These are phyloP conservation scores for Lynx canadensis DNA, from an alignment of 2,113 vertebrate species.

Conservation along the genomic window DNA sequence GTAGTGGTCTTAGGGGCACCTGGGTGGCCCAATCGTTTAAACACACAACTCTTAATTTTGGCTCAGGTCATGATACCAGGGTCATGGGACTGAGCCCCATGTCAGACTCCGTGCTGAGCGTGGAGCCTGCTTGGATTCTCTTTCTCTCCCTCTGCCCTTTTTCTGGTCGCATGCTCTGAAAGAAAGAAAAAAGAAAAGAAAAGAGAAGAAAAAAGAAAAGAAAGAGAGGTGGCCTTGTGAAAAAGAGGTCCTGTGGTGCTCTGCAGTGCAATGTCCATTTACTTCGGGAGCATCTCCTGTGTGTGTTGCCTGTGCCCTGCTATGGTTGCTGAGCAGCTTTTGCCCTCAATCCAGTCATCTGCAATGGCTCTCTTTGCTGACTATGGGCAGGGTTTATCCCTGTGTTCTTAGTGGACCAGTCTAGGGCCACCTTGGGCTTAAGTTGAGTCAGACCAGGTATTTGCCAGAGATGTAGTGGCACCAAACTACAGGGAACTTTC, in stretches of 20 bases:
- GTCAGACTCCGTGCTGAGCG: too few relatives aligned
- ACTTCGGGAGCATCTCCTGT: background rate
- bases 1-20: background rate
- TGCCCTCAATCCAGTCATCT: background rate
- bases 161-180: too few relatives aligned
- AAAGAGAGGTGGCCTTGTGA: background rate
- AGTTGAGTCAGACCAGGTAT: background rate
- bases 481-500: background rate
- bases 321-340: background rate
- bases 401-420: background rate
- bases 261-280: background rate
- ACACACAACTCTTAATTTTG: too few relatives aligned
- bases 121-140: too few relatives aligned
- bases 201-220: too few relatives aligned
- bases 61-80: too few relatives aligned
- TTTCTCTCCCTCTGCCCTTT: too few relatives aligned
- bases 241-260: background rate
- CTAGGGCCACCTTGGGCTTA: background rate
- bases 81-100: too few relatives aligned
- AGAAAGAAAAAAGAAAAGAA: too few relatives aligned
- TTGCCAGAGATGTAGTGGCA: background rate
- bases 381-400: background rate
- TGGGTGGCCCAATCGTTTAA: too few relatives aligned
- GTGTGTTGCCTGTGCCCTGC: background rate
- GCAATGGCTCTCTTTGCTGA: background rate